Evolutionary conservation across 1,140 invertebrate species (phyloP).

Genomic region (Scylla paramamosain): DNA sequence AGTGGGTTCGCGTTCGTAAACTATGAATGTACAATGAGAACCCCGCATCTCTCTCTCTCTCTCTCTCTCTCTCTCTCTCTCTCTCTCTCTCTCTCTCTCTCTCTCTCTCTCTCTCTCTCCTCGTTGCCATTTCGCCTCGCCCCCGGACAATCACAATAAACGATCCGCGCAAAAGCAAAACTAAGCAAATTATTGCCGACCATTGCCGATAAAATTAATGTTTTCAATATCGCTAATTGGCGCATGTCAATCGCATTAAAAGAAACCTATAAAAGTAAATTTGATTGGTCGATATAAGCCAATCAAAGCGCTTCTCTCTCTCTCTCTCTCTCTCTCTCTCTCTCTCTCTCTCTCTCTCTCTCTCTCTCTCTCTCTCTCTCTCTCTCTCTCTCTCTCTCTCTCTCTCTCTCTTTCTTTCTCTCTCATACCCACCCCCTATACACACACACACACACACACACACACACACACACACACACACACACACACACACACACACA

Average conservation of each 20-base stretch:
- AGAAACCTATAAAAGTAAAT: conserved; percentile 24
- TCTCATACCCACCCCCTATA: background rate
- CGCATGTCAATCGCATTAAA: conserved; percentile 4
- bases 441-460: background rate
- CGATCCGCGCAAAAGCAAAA: background rate
- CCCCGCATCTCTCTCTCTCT: background rate
- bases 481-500: conserved; percentile 42
- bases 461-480: conserved; percentile 39
- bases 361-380: conserved; percentile 20
- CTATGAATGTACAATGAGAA: too few relatives aligned
- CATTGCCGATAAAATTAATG: conserved; percentile 5
- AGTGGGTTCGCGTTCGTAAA: too few relatives aligned
- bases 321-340: background rate
- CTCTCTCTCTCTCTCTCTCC: background rate
- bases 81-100: background rate
- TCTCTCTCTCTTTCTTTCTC: conserved; percentile 2
- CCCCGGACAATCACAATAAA: background rate
- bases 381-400: conserved; percentile 20
- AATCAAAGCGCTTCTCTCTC: background rate
- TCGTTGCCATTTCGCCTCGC: background rate
- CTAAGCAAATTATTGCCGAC: conserved; percentile 4
- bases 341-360: conserved; percentile 20
- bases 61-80: background rate
- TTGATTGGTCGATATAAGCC: conserved; percentile 12
- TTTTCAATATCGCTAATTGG: conserved; percentile 16